A percentile compares a stretch with the other conserved stretches of the same genome.
Evolutionary conservation across 1,140 invertebrate genomes (phyloP).

Genomic region (Pachypsylla venusta): DNA sequence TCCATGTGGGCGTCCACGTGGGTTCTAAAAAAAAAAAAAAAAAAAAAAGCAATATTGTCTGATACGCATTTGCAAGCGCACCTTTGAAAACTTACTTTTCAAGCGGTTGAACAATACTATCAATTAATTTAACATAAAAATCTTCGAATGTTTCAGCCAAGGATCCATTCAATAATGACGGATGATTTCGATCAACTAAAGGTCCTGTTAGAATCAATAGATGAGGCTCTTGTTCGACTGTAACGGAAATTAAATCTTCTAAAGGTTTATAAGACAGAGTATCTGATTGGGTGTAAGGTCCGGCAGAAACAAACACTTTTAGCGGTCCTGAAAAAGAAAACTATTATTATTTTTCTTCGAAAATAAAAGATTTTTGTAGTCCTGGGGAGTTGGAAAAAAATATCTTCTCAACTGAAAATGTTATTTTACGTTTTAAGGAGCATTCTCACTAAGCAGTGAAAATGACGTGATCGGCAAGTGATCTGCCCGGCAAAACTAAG

Average conservation of each 20-base stretch:
- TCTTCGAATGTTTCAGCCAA: conserved; percentile 47
- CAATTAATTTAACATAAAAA: conserved; percentile 51
- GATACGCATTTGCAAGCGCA: too few species aligned
- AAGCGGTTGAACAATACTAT: conserved; percentile 40
- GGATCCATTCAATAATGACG: conserved; percentile 38
- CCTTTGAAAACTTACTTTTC: conserved; percentile 35
- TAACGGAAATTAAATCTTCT: conserved; percentile 52
- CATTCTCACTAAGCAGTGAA: too few species aligned
- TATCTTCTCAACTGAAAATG: background rate
- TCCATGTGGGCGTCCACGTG: too few species aligned
- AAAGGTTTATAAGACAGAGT: conserved; percentile 66
- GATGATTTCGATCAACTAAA: conserved; percentile 57
- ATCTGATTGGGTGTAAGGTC: conserved; percentile 64
- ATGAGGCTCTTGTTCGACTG: conserved; percentile 54
- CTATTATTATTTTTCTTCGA: background rate
- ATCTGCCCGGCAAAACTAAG: too few species aligned
- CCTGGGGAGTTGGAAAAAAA: too few species aligned
- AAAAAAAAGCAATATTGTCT: too few species aligned
- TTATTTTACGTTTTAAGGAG: too few species aligned
- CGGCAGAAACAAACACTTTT: conserved; percentile 57
- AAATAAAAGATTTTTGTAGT: conserved; percentile 14
- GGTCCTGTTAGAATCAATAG: conserved; percentile 68
- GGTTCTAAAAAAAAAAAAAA: too few species aligned
- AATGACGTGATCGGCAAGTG: too few species aligned
- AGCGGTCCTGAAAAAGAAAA: conserved; percentile 34